A percentile compares a stretch with the other conserved stretches of the same genome.
phyloP scores from a whole-genome alignment of 2,888 invertebrate species.

The Hoplodrina ambigua region DNA sequence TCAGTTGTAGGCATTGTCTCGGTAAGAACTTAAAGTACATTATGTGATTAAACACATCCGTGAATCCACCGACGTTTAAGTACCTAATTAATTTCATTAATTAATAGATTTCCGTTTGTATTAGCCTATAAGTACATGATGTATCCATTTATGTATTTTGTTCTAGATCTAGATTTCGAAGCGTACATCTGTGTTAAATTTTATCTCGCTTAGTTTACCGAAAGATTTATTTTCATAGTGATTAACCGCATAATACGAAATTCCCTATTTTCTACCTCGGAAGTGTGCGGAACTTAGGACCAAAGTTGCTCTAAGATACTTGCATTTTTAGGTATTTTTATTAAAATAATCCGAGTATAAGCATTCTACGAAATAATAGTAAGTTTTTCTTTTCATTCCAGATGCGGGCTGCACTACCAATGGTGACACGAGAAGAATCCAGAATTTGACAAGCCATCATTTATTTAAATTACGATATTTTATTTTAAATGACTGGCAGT shows the following conservation, averaged over 20 bases:
- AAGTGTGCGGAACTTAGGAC: too few relatives aligned
- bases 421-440: not conserved
- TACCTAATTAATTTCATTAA: conserved; percentile 15
- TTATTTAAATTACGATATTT: not conserved
- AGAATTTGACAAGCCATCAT: not conserved
- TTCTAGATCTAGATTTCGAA: not conserved
- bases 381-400: conserved; percentile 44
- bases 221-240: too few relatives aligned
- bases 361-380: too few relatives aligned
- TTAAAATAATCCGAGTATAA: too few relatives aligned
- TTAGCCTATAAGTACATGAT: not conserved
- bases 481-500: not conserved
- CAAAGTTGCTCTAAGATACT: too few relatives aligned
- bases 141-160: not conserved
- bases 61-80: conserved; percentile 5
- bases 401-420: conserved; percentile 11
- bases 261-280: too few relatives aligned
- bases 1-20: not conserved
- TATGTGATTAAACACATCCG: conserved; percentile 33
- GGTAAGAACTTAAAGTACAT: not conserved
- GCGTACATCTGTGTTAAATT: not conserved
- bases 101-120: conserved; percentile 10
- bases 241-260: too few relatives aligned
- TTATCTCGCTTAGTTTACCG: not conserved
- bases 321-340: too few relatives aligned